Conservation (phyloP, 2,888 invertebrate genomes). For the Octonoba sinensis region DNA sequence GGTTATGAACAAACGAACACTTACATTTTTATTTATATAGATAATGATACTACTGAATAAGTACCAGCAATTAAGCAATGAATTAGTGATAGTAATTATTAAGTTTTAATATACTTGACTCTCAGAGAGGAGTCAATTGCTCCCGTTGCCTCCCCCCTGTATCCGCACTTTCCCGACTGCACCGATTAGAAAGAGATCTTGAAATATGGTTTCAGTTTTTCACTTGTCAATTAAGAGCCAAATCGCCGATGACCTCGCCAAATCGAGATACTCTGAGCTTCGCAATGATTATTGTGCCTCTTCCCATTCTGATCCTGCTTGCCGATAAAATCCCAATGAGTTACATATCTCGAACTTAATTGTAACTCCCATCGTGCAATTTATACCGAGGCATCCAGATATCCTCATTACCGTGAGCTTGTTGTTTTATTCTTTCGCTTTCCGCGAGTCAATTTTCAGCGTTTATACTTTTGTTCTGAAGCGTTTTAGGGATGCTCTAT, state of each 20-base stretch:
- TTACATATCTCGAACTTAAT: conserved; percentile 43
- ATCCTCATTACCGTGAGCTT: conserved; percentile 47
- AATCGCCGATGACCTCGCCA: background rate
- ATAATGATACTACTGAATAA: too few relatives aligned
- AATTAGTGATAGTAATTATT: too few relatives aligned
- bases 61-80: too few relatives aligned
- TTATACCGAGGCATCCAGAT: conserved; percentile 36
- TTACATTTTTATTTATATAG: too few relatives aligned
- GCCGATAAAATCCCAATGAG: conserved; percentile 18
- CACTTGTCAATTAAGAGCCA: too few relatives aligned
- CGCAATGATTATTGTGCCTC: background rate
- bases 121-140: too few relatives aligned
- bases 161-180: too few relatives aligned
- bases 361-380: conserved; percentile 33
- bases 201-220: too few relatives aligned
- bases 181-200: too few relatives aligned
- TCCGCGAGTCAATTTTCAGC: conserved; percentile 7
- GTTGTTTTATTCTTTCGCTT: conserved; percentile 20
- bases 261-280: background rate
- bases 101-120: too few relatives aligned
- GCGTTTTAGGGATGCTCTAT: conserved; percentile 19
- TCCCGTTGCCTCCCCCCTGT: too few relatives aligned
- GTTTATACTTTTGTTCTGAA: conserved; percentile 24
- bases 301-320: background rate
- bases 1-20: too few relatives aligned